Conservation (phyloP, 2,797 vertebrate genomes). For the Pangasius macronema region DNA sequence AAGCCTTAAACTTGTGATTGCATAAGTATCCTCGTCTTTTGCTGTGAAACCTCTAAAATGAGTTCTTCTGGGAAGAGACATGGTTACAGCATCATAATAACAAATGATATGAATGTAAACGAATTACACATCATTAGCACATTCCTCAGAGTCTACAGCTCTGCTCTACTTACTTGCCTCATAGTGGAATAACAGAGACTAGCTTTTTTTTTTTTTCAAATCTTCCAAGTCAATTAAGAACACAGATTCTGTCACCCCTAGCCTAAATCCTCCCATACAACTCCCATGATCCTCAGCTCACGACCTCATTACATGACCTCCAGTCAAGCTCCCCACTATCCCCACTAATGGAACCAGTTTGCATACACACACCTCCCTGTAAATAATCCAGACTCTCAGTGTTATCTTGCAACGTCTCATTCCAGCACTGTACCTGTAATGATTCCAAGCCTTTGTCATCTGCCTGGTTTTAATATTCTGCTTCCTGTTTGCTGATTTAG, state of each 20-base stretch:
- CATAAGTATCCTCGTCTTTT: too few relatives aligned
- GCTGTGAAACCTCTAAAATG: too few relatives aligned
- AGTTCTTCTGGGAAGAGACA: too few relatives aligned
- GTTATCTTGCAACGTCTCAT: neutral
- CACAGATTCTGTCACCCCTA: too few relatives aligned
- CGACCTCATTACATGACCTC: neutral
- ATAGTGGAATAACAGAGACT: neutral
- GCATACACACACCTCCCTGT: neutral
- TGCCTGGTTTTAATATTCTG: neutral
- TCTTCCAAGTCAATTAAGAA: too few relatives aligned
- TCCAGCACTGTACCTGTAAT: neutral
- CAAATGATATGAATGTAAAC: neutral
- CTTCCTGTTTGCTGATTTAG: conserved; percentile 1
- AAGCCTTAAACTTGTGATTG: too few relatives aligned
- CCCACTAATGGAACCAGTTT: neutral
- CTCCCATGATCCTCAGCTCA: conserved; percentile 9
- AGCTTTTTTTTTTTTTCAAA: too few relatives aligned
- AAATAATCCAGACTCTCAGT: too few relatives aligned
- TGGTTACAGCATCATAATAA: neutral
- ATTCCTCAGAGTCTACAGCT: neutral
- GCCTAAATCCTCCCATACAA: neutral
- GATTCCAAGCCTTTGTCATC: neutral
- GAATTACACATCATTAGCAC: too few relatives aligned
- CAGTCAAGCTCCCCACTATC: neutral
- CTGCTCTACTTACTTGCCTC: neutral